Evolutionary conservation across 2,113 vertebrate genomes (phyloP), one percentile per base, ranked within the genome.

Genomic region (Scomber japonicus): DNA sequence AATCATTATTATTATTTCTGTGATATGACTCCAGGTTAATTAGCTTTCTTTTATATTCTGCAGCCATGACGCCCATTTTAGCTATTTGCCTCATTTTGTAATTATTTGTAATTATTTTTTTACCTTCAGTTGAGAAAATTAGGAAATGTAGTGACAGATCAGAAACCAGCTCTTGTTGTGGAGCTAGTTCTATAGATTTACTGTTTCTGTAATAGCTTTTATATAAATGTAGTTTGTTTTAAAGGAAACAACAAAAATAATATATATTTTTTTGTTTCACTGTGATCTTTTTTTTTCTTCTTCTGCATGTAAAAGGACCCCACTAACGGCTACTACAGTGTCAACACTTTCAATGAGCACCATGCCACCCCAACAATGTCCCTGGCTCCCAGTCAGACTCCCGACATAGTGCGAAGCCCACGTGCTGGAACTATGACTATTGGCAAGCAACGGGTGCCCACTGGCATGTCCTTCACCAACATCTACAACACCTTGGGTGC

Each of bases 391-490:
- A 83, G 75, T 71, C 93, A 1, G 84, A 87, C 45, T 93, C 93
- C 31, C 82, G 35, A 40, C 35, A 40, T 40, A 40, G 35, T 40
- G 0, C 35, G 9, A 40, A 40, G 35, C 35, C 35, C 35, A 40
- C 35, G 7, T 2, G 35, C 35, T 40, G 35, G 35, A 40, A 40
- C 35, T 40, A 40, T 40, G 35, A 40, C 35, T 7, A 40, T 92
- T 4, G 94, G 95, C 84, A 99, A 98, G 88, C 97, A 99, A 86
- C 94, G 97, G 0, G 98, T 99, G 62, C 98, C 97, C 45, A 99
- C 98, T 0, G 98, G 98, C 91, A 99, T 99, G 98, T 99, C 98
- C 89, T 99, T 99, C 95, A 99, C 97, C 95, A 99, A 98, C 95
- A 97, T 99, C 95, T 99, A 99, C 94, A 98, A 96, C 81, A 98